Percentiles rank a stretch among this genome's conserved stretches.
Evolutionary conservation across 2,113 vertebrate genomes (phyloP).

Genomic region (Corythaeola cristata): DNA sequence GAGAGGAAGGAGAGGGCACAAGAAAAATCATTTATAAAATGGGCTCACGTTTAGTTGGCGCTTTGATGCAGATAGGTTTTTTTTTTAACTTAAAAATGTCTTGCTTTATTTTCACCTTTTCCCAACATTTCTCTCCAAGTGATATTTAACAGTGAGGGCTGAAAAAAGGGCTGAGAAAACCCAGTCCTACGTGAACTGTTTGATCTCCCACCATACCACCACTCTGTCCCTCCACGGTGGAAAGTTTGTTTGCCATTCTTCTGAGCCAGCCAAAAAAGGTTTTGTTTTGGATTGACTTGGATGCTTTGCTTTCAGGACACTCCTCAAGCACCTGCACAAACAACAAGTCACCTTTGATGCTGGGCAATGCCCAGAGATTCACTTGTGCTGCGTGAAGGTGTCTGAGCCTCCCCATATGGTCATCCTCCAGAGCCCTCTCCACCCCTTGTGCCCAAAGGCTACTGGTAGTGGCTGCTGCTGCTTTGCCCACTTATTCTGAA

Average conservation of each 20-base stretch:
- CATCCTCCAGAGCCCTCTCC: not conserved
- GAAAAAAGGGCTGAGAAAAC: not conserved
- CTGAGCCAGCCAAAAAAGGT: not conserved
- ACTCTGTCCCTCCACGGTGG: not conserved
- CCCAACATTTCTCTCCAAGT: not conserved
- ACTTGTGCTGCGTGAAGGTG: not conserved
- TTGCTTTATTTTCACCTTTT: not conserved
- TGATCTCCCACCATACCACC: not conserved
- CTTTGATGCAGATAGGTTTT: not conserved
- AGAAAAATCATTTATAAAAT: not conserved
- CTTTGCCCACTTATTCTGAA: not conserved
- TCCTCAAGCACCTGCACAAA: not conserved
- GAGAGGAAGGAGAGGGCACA: not conserved
- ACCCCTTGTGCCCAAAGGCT: not conserved
- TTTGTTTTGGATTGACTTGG: slow-evolving; percentile 12
- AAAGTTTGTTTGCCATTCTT: not conserved
- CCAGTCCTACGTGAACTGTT: not conserved
- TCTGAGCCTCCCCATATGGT: not conserved
- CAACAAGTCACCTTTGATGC: not conserved
- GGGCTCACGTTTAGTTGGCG: not conserved
- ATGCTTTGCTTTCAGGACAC: not conserved
- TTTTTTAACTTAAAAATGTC: not conserved
- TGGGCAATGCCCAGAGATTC: not conserved
- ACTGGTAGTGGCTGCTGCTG: not conserved
- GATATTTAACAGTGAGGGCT: not conserved